These are phyloP conservation scores for Amaurobius ferox DNA, from an alignment of 2,888 invertebrate species.

Conservation along the genomic window DNA sequence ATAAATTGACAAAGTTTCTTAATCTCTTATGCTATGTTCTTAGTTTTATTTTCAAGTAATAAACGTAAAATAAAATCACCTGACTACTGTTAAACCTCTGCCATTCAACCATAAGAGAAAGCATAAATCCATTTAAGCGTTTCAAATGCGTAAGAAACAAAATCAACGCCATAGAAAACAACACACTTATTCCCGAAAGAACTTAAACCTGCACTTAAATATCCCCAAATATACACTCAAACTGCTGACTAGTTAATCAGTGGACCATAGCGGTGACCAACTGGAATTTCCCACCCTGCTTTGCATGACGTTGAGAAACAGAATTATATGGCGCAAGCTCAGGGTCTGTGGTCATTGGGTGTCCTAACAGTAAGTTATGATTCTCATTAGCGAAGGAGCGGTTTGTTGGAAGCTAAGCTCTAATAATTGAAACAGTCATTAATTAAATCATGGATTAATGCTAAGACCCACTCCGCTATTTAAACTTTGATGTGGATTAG, in stretches of 20 bases:
- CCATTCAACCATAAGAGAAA: too few species aligned
- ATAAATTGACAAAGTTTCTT: too few species aligned
- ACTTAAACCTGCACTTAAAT: background rate
- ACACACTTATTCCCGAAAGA: background rate
- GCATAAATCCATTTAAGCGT: background rate
- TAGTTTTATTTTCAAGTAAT: too few species aligned
- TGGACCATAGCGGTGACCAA: background rate
- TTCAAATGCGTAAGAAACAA: background rate
- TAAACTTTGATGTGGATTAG: background rate
- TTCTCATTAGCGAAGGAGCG: background rate
- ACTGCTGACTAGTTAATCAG: background rate
- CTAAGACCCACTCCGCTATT: background rate
- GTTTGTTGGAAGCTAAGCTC: conserved; percentile 6
- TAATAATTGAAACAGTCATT: background rate
- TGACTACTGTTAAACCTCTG: too few species aligned
- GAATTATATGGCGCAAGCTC: background rate
- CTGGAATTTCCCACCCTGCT: background rate
- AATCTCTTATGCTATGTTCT: too few species aligned
- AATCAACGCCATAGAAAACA: background rate
- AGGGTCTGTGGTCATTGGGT: background rate
- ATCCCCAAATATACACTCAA: background rate
- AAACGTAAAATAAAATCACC: too few species aligned
- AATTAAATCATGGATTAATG: background rate
- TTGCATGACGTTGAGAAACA: background rate
- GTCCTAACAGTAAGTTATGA: background rate